Base-by-base conservation (phyloP, 1,140 invertebrate genomes). In the Drosophila santomea region DNA sequence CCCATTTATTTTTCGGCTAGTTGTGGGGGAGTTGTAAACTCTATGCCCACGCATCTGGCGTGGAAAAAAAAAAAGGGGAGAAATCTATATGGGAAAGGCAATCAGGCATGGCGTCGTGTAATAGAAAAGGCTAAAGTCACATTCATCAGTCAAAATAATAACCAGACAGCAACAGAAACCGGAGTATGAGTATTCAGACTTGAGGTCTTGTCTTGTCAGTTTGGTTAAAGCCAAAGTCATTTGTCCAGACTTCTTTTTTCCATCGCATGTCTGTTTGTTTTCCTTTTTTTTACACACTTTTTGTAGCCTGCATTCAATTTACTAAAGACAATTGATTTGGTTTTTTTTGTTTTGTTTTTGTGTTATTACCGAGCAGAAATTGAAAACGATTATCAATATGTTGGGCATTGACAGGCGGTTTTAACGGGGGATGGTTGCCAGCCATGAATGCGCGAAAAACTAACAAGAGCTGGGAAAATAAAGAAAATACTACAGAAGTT, bases 381-480 rank as follows among this genome's bases (percentile, higher is more conserved):
- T 86, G 78, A 78, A 86, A 86, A 73, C 82, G 82, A 86, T 88
- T 86, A 86, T 86, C 79, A 86, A 86, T 88, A 86, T 82, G 82
- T 79, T 74, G 74, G 63, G 43, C 44, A 25, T 66, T 76, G 83
- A 67, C 74, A 88, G 78, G 12, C 71, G 8, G 60, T 36, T 63
- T 43, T 48, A 32, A 12, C 23, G 7, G 47, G 47, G 23, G 43
- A 5, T 4, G 17, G 17, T 17, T 20, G 20, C 20, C 23, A 2
- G 47, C 28, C 28, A 54, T 59, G 57, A 80, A 58, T 56, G 83
- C 82, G 83, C 82, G 78, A 86, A 86, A 86, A 86, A 73, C 78
- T 67, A 86, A 85, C 77, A 86, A 71, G 66, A 23, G 57, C 2
- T 35, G 44, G 47, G 76, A 51, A 69, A 59, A 60, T 44, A 8